A percentile compares a stretch with the other conserved stretches of the same genome.
phyloP scores from a whole-genome alignment of 2,797 vertebrate species.

The Chloroceryle amazona region DNA sequence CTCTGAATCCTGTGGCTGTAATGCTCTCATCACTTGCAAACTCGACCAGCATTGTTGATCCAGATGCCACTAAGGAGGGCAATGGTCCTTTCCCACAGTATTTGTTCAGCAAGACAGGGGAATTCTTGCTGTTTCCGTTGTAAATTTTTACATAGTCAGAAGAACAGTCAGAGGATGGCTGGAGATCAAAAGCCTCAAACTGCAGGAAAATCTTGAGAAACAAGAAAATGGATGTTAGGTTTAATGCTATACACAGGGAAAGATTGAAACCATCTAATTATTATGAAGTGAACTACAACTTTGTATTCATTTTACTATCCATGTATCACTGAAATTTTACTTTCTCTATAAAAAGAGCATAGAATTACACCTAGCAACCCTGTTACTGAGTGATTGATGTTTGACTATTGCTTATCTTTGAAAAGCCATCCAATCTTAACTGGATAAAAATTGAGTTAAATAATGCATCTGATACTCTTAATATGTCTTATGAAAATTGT shows the following conservation, averaged over 20 bases:
- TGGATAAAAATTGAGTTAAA: background rate
- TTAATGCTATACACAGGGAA: background rate
- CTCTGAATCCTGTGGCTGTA: constrained; percentile 68
- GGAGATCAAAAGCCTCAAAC: constrained; percentile 74
- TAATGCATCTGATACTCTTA: background rate
- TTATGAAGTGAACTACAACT: background rate
- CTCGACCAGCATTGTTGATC: constrained; percentile 64
- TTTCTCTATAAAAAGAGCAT: background rate
- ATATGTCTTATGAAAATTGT: background rate
- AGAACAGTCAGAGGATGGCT: constrained; percentile 53
- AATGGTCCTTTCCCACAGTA: constrained; percentile 55
- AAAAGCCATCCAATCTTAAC: background rate
- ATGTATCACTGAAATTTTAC: background rate
- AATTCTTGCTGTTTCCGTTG: constrained; percentile 68
- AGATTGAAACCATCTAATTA: background rate
- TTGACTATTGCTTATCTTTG: background rate
- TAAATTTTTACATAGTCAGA: constrained; percentile 77
- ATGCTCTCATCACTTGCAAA: constrained; percentile 60
- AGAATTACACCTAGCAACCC: background rate
- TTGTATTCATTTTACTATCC: background rate
- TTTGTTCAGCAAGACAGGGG: constrained; percentile 66
- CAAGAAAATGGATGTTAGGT: background rate
- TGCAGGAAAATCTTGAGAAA: constrained; percentile 70
- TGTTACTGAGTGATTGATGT: background rate
- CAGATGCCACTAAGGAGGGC: constrained; percentile 63